phyloP scores from a whole-genome alignment of 1,140 invertebrate species.

The Drosophila punjabiensis region DNA sequence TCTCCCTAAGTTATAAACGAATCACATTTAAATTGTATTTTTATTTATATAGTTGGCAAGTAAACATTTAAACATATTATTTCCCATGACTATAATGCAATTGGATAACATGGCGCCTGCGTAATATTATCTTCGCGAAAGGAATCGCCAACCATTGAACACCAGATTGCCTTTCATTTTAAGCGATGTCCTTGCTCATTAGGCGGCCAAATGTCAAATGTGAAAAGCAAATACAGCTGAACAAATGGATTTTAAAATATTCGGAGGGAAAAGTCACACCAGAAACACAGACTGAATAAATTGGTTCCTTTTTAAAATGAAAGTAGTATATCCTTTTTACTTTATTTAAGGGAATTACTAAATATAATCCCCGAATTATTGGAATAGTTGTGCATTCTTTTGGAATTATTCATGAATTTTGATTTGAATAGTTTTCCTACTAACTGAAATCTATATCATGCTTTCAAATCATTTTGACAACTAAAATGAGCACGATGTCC shows the following conservation, averaged over 20 bases:
- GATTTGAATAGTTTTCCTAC: neutral
- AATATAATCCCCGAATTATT: neutral
- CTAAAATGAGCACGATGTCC: constrained; percentile 11
- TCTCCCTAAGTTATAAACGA: too few species aligned
- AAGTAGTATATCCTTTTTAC: neutral
- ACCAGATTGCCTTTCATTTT: constrained; percentile 64
- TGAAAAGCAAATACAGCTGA: constrained; percentile 67
- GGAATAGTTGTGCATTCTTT: neutral
- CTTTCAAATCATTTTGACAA: constrained; percentile 14
- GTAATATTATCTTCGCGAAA: constrained; percentile 3
- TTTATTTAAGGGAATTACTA: neutral
- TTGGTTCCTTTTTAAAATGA: neutral
- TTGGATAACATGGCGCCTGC: constrained; percentile 21
- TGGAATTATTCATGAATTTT: neutral
- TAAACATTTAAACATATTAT: neutral
- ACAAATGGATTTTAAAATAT: constrained; percentile 18
- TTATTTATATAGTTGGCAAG: neutral
- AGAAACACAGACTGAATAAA: neutral
- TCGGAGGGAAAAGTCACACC: neutral
- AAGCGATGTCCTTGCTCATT: constrained; percentile 42
- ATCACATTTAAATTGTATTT: neutral
- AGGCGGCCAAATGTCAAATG: constrained; percentile 38
- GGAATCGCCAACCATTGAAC: constrained; percentile 2
- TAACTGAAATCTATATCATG: neutral
- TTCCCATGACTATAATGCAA: neutral